Conservation (phyloP, 1,140 invertebrate genomes). For the Bursaphelenchus mucronatus region DNA sequence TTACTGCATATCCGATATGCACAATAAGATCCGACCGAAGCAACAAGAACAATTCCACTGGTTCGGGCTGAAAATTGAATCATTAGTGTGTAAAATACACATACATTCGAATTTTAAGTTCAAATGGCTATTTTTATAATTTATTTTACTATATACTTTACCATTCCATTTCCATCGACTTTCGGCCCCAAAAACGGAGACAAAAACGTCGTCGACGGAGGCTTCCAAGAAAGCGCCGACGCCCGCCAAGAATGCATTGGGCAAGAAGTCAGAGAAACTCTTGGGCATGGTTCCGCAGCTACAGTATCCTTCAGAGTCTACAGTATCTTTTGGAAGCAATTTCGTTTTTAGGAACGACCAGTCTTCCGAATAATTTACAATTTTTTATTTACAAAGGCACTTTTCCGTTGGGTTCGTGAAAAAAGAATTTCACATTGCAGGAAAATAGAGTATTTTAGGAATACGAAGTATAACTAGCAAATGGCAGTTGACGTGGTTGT, state of each 20-base stretch:
- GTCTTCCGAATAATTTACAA: too few relatives aligned
- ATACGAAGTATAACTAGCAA: too few relatives aligned
- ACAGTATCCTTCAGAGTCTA: too few relatives aligned
- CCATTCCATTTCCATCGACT: not conserved
- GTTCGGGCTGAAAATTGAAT: slow-evolving; percentile 33
- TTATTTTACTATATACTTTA: slow-evolving; percentile 6
- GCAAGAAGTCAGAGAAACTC: not conserved
- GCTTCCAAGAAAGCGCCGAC: not conserved
- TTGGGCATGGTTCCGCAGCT: too few relatives aligned
- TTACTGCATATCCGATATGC: slow-evolving; percentile 41
- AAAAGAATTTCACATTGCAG: too few relatives aligned
- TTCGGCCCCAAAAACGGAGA: slow-evolving; percentile 10
- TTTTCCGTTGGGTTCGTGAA: too few relatives aligned
- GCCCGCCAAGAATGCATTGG: not conserved
- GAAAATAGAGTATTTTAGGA: too few relatives aligned
- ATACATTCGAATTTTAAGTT: slow-evolving; percentile 5
- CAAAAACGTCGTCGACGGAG: not conserved
- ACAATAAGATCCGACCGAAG: slow-evolving; percentile 50
- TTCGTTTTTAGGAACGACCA: too few relatives aligned
- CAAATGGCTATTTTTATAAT: not conserved
- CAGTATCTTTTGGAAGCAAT: too few relatives aligned
- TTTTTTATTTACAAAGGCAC: too few relatives aligned
- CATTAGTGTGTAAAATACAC: slow-evolving; percentile 22
- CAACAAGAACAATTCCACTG: slow-evolving; percentile 45
- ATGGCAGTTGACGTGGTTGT: too few relatives aligned